Percentiles rank a stretch among this genome's conserved stretches.
These are phyloP conservation scores for Pseudopleuronectes americanus DNA, from an alignment of 2,797 vertebrate genomes.

Conservation along the genomic window DNA sequence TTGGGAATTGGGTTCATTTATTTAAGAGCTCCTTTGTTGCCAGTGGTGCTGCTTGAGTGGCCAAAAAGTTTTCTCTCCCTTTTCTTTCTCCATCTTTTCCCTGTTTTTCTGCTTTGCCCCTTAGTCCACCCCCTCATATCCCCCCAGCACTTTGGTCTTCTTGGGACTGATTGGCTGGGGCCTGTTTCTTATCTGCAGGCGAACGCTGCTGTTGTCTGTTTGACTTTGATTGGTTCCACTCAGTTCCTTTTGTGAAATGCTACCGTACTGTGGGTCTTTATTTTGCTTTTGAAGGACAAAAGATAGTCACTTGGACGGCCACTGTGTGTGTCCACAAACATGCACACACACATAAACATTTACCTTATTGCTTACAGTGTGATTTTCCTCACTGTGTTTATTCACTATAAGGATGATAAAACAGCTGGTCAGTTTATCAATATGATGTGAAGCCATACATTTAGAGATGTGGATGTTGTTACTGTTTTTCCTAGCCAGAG, in stretches of 20 bases:
- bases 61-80: slow-evolving; percentile 7
- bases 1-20: slow-evolving; percentile 55
- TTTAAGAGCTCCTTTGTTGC: slow-evolving; percentile 60
- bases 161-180: slow-evolving; percentile 42
- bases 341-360: slow-evolving; percentile 4
- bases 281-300: no score
- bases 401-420: neutral
- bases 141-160: neutral
- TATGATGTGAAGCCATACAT: no score
- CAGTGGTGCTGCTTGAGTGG: slow-evolving; percentile 33
- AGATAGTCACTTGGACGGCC: neutral
- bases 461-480: no score
- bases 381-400: neutral
- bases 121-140: neutral
- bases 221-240: slow-evolving; percentile 64
- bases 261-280: slow-evolving; percentile 45
- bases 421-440: no score
- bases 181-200: slow-evolving; percentile 34
- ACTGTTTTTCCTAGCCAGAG: no score
- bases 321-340: slow-evolving; percentile 4
- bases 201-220: slow-evolving; percentile 30
- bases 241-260: slow-evolving; percentile 39
- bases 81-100: neutral
- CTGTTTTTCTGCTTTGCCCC: neutral
- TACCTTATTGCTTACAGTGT: neutral